Conservation (phyloP, 2,888 invertebrate species). For the Melinaea menophilus region DNA sequence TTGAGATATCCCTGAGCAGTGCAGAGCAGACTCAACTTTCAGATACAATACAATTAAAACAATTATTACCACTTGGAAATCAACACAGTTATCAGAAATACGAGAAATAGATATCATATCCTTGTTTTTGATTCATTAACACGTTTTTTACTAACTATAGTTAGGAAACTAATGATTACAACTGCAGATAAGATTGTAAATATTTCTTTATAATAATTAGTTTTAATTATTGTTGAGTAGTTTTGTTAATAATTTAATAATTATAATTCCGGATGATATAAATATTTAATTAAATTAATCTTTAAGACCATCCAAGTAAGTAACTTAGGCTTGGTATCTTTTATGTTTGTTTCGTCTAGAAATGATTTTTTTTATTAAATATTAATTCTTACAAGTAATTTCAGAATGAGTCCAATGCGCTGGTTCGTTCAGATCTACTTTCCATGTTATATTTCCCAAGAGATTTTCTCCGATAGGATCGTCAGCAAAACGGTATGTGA, state of each 20-base stretch:
- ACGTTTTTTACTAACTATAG: too few relatives aligned
- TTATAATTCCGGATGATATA: too few relatives aligned
- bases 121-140: slow-evolving; percentile 10
- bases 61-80: slow-evolving; percentile 20
- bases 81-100: slow-evolving; percentile 17
- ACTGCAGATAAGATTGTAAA: too few relatives aligned
- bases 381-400: slow-evolving; percentile 83
- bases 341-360: too few relatives aligned
- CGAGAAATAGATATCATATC: slow-evolving; percentile 17
- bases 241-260: too few relatives aligned
- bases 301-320: too few relatives aligned
- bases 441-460: slow-evolving; percentile 92
- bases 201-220: too few relatives aligned
- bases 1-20: not conserved
- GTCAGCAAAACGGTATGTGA: slow-evolving; percentile 90
- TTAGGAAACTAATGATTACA: too few relatives aligned
- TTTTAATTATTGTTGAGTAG: too few relatives aligned
- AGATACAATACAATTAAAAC: slow-evolving; percentile 8
- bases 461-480: slow-evolving; percentile 89
- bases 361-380: not conserved
- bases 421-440: slow-evolving; percentile 83
- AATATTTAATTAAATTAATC: too few relatives aligned
- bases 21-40: not conserved
- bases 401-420: slow-evolving; percentile 94
- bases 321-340: too few relatives aligned